A percentile compares a stretch with the other conserved stretches of the same genome.
Conservation (phyloP, 2,113 vertebrate species). For the Noturus placidus region DNA sequence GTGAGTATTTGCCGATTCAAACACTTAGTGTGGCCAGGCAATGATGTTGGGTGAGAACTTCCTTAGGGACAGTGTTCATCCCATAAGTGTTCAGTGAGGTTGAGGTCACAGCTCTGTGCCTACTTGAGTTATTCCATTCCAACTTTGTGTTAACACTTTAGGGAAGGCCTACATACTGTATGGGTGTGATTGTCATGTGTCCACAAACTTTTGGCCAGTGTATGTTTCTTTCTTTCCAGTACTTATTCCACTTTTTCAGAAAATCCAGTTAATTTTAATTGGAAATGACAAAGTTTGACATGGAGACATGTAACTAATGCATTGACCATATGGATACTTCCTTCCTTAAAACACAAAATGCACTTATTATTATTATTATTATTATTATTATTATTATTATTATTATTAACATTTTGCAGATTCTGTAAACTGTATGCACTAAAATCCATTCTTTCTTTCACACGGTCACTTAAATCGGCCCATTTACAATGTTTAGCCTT, state of each 20-base stretch:
- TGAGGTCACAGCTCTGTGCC: neutral
- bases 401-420: no score
- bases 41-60: neutral
- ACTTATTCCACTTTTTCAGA: no score
- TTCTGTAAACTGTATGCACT: neutral
- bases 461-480: neutral
- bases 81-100: neutral
- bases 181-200: neutral
- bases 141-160: neutral
- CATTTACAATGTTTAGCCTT: neutral
- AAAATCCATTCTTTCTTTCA: no score
- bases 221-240: neutral
- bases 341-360: no score
- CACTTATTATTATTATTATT: no score
- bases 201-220: neutral
- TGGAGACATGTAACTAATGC: neutral
- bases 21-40: neutral
- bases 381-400: no score
- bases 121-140: neutral
- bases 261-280: neutral
- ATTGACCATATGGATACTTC: neutral
- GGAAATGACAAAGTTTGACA: neutral
- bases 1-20: neutral
- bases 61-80: neutral
- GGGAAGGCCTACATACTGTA: neutral